Percentiles rank a stretch among this genome's conserved stretches.
These are phyloP conservation scores for Heliconius ethilla DNA, from an alignment of 2,888 invertebrate genomes.

Conservation along the genomic window DNA sequence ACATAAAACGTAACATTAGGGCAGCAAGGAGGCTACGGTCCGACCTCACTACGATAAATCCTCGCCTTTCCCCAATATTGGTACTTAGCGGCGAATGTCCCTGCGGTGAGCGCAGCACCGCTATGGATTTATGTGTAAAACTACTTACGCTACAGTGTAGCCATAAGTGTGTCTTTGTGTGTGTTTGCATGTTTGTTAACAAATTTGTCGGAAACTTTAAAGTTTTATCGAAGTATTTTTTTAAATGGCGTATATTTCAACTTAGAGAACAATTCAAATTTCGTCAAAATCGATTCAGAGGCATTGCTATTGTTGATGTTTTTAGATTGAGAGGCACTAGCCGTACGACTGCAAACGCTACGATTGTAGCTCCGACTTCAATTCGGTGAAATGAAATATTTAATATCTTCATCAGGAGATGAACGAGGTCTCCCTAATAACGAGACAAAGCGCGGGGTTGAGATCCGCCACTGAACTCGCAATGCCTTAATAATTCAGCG, in stretches of 20 bases:
- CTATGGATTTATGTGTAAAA: conserved; percentile 21
- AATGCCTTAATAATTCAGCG: too few species aligned
- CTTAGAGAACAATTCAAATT: background rate
- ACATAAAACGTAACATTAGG: conserved; percentile 27
- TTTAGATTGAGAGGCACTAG: too few species aligned
- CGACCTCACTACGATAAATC: conserved; percentile 18
- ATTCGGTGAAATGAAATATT: too few species aligned
- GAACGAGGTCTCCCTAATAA: too few species aligned
- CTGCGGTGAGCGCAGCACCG: conserved; percentile 20
- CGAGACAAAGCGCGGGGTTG: too few species aligned
- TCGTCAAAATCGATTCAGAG: background rate
- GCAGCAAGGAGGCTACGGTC: conserved; percentile 13
- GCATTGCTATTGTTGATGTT: background rate
- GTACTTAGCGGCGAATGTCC: conserved; percentile 21
- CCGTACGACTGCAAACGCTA: too few species aligned
- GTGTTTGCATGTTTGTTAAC: background rate
- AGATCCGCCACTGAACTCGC: too few species aligned
- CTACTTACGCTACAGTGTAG: background rate
- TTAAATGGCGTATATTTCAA: background rate
- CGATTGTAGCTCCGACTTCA: too few species aligned
- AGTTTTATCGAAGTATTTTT: background rate
- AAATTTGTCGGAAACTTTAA: background rate
- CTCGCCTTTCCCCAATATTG: conserved; percentile 27
- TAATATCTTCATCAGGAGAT: too few species aligned
- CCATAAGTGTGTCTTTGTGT: background rate